Conservation (phyloP, 2,888 invertebrate species). For the Syritta pipiens region DNA sequence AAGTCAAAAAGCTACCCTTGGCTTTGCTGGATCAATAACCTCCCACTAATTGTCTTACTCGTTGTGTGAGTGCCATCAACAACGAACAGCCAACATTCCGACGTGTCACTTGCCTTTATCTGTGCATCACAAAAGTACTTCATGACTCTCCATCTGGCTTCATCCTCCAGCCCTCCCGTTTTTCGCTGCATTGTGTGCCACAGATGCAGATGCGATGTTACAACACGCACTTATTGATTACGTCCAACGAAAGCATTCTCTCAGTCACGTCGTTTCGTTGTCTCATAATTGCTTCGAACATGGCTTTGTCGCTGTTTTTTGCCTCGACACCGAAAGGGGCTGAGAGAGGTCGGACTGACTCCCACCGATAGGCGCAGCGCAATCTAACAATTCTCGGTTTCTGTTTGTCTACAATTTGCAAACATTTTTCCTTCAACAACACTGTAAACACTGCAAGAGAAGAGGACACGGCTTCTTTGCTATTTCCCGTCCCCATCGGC, state of each 20-base stretch:
- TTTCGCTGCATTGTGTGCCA: too few relatives aligned
- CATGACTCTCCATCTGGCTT: too few relatives aligned
- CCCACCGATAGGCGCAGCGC: constrained; percentile 53
- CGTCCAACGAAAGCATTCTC: constrained; percentile 20
- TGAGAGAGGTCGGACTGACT: not conserved
- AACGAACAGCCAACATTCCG: too few relatives aligned
- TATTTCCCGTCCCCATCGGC: constrained; percentile 22
- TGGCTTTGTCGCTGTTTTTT: constrained; percentile 42
- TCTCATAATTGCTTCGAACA: constrained; percentile 53
- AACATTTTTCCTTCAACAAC: constrained; percentile 66
- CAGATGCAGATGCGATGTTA: too few relatives aligned
- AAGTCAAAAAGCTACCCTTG: too few relatives aligned
- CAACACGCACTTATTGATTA: constrained; percentile 51
- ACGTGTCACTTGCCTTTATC: too few relatives aligned
- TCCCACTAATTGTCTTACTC: too few relatives aligned
- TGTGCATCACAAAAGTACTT: too few relatives aligned
- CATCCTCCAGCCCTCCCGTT: too few relatives aligned
- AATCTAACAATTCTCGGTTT: constrained; percentile 52
- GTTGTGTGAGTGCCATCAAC: too few relatives aligned
- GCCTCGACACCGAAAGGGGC: not conserved
- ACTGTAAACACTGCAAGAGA: constrained; percentile 51
- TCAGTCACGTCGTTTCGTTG: constrained; percentile 45
- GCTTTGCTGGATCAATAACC: too few relatives aligned
- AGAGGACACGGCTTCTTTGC: constrained; percentile 31
- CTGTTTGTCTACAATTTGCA: constrained; percentile 65